Evolutionary conservation across 2,113 vertebrate species (phyloP).

Genomic region (Sphyrna mokarran): DNA sequence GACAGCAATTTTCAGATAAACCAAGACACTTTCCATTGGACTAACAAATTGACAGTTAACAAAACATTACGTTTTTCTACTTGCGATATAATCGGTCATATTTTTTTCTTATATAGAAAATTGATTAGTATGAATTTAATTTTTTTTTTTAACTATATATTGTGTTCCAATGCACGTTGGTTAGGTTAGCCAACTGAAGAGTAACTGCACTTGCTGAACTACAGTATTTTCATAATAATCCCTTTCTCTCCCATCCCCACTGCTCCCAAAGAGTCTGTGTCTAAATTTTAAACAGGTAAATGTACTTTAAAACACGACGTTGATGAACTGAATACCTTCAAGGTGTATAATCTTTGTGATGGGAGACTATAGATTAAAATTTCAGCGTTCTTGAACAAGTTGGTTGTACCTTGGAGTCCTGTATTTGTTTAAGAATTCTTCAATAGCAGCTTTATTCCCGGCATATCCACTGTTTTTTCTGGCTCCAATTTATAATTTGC

Average conservation of each 20-base stretch:
- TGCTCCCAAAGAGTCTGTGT: background rate
- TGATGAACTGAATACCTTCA: background rate
- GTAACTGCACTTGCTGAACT: background rate
- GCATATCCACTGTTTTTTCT: constrained; percentile 31
- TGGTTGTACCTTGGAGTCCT: constrained; percentile 8
- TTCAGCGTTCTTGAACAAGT: background rate
- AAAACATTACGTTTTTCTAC: background rate
- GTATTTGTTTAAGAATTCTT: constrained; percentile 15
- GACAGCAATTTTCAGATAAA: background rate
- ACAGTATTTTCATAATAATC: background rate
- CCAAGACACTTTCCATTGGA: background rate
- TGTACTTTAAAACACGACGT: background rate
- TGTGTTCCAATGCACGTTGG: background rate
- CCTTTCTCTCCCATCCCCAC: background rate
- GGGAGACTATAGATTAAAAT: background rate
- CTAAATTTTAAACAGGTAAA: background rate
- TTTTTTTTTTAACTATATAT: background rate
- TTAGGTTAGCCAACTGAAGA: background rate
- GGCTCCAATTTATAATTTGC: background rate
- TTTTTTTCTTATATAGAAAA: background rate
- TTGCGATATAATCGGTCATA: background rate
- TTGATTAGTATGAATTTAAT: background rate
- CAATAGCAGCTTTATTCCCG: constrained; percentile 30
- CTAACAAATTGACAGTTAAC: background rate
- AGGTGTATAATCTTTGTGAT: background rate